Evolutionary conservation across 2,797 vertebrate genomes (phyloP), one percentile per base, ranked within the genome.

Genomic region (Enteromius viviparus): DNA sequence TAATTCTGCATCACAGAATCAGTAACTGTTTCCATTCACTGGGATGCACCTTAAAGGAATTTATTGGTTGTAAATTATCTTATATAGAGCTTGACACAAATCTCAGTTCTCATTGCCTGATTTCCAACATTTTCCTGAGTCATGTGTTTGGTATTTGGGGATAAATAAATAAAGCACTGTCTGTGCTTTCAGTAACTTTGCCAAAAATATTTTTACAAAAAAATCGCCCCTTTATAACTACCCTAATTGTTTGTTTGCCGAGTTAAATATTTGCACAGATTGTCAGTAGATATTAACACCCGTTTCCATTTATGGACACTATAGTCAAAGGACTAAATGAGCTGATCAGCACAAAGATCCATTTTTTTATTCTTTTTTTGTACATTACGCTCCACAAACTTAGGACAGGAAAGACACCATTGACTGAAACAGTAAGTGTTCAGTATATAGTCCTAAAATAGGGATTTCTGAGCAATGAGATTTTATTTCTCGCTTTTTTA

Each of bases 121-220:
- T 8, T 34, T 19, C 47, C 0, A 21, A 55, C 8, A 55, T n/a
- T 55, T 21, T 55, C 51, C 29, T 7, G 17, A 60, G 23, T 60
- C 26, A 79, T 55, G 77, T 12, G 49, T 23, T 55, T 34, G 29
- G 8, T 64, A 64, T 72, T 74, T 6, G 8, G 34, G 42, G 55
- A 62, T 32, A 74, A 81, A 74, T 49, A 81, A 81, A 74, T 19
- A 7, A 72, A 62, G 19, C 55, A 34, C 58, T 62, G 29, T 64
- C 58, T 72, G 55, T 37, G 55, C 55, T 49, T 49, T 12, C 32
- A 81, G 26, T 72, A 23, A 74, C 21, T 32, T 64, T 51, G n/a
- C 14, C 29, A 26, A 37, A 26, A 62, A 49, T 65, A 64, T 81
- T 81, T 72, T 80, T 71, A n/a, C 15, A 14, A 9, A 42, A 32